Conservation (phyloP, 2,797 vertebrate genomes). For the Phoxinus dragarum region DNA sequence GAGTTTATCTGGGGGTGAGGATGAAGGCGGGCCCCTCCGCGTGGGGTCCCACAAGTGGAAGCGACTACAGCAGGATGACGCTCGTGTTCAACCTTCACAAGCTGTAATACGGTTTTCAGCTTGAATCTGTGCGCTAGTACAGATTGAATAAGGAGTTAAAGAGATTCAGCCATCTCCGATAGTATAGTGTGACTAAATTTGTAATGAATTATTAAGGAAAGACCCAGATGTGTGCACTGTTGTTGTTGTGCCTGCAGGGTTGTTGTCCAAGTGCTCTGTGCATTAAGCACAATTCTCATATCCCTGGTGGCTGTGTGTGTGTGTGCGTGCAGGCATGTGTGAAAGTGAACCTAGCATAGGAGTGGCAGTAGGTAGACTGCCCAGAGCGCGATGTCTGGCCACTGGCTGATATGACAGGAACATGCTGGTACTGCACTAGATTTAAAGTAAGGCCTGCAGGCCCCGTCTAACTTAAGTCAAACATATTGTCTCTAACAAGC, state of each 20-base stretch:
- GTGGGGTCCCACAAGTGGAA: conserved; percentile 73
- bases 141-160: conserved; percentile 25
- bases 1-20: conserved; percentile 72
- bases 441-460: conserved; percentile 73
- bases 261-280: conserved; percentile 68
- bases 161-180: background rate
- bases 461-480: conserved; percentile 64
- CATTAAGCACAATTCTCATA: conserved; percentile 77
- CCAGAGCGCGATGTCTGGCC: conserved; percentile 69
- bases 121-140: conserved; percentile 2
- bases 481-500: conserved; percentile 75
- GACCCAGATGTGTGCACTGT: conserved; percentile 41
- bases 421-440: conserved; percentile 76
- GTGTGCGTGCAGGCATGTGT: conserved; percentile 58
- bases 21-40: conserved; percentile 65
- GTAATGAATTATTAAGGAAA: conserved; percentile 63
- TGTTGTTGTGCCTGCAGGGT: conserved; percentile 67
- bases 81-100: conserved; percentile 67
- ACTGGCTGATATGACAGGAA: conserved; percentile 75
- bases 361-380: conserved; percentile 76
- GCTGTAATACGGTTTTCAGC: conserved; percentile 53
- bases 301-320: conserved; percentile 68
- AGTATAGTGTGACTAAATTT: conserved; percentile 56
- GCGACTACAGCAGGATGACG: conserved; percentile 77
- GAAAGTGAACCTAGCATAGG: conserved; percentile 72